Conservation (phyloP, 2,888 invertebrate species). For the Protonemura montana region DNA sequence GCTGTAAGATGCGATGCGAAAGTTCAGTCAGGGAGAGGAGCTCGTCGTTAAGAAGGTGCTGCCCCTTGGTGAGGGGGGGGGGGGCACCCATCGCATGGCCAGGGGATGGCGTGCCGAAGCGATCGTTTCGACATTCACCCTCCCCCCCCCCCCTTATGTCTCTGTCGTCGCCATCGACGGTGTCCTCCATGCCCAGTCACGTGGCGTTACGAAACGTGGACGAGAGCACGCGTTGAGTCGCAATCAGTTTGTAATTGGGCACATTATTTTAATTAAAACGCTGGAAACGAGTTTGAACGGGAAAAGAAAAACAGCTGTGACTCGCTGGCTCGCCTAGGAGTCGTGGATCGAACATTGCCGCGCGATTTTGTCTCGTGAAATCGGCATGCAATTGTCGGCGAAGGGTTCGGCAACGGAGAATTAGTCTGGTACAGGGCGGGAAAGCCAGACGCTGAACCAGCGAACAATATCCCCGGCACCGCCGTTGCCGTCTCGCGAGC, state of each 20-base stretch:
- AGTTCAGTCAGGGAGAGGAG: no score
- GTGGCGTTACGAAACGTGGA: neutral
- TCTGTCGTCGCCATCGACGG: neutral
- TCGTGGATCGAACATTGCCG: neutral
- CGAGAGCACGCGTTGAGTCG: neutral
- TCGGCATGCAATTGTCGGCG: neutral
- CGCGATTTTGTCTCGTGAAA: neutral
- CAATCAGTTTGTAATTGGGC: neutral
- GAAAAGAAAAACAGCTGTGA: neutral
- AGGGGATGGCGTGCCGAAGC: neutral
- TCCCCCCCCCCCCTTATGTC: neutral
- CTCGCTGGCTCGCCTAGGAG: neutral
- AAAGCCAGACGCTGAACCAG: no score
- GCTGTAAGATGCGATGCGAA: no score
- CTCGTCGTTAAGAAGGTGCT: neutral
- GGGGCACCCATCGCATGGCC: neutral
- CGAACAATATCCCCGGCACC: neutral
- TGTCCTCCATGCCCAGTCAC: neutral
- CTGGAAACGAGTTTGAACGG: neutral
- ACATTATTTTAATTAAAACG: neutral
- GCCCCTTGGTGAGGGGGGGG: neutral
- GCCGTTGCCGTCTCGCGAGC: neutral
- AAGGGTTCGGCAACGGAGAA: no score
- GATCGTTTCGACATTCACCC: constrained; percentile 27
- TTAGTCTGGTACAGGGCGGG: no score